Conservation (phyloP, 1,140 invertebrate species). For the Drosophila orena region DNA sequence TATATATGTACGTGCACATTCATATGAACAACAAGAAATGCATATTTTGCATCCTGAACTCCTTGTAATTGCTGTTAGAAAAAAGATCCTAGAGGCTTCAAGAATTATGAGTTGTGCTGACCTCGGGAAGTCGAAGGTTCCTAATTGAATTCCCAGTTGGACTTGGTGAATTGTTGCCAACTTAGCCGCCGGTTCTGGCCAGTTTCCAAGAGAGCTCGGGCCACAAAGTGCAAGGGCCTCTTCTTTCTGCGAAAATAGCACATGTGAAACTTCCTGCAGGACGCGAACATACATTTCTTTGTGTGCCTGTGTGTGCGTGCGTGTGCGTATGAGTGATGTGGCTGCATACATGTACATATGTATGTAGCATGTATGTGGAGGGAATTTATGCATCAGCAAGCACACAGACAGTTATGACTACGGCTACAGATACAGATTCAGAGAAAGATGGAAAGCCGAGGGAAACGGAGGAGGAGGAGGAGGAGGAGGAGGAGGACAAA, state of each 20-base stretch:
- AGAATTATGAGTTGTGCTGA: slow-evolving; percentile 16
- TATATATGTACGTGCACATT: too few species aligned
- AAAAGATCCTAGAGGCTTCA: neutral
- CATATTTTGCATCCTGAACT: too few species aligned
- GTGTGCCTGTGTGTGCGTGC: neutral
- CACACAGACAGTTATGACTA: slow-evolving; percentile 28
- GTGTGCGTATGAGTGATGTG: slow-evolving; percentile 52
- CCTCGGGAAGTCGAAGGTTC: slow-evolving; percentile 28
- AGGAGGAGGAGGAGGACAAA: neutral
- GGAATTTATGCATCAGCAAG: slow-evolving; percentile 74
- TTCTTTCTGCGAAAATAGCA: slow-evolving; percentile 25
- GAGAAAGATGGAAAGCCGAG: slow-evolving; percentile 8
- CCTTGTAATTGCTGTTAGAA: neutral
- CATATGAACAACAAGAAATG: too few species aligned
- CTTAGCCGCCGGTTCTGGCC: slow-evolving; percentile 30
- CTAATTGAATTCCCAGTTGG: slow-evolving; percentile 45
- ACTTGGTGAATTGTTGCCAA: slow-evolving; percentile 25
- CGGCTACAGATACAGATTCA: slow-evolving; percentile 13
- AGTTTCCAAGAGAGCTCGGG: slow-evolving; percentile 29
- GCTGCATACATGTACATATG: slow-evolving; percentile 25
- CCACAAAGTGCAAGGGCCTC: slow-evolving; percentile 42
- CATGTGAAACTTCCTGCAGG: slow-evolving; percentile 13
- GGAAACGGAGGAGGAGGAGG: neutral
- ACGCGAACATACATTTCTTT: neutral
- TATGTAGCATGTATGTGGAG: slow-evolving; percentile 38